These are phyloP conservation scores for Myzus persicae DNA, from an alignment of 1,140 invertebrate species.

Conservation along the genomic window DNA sequence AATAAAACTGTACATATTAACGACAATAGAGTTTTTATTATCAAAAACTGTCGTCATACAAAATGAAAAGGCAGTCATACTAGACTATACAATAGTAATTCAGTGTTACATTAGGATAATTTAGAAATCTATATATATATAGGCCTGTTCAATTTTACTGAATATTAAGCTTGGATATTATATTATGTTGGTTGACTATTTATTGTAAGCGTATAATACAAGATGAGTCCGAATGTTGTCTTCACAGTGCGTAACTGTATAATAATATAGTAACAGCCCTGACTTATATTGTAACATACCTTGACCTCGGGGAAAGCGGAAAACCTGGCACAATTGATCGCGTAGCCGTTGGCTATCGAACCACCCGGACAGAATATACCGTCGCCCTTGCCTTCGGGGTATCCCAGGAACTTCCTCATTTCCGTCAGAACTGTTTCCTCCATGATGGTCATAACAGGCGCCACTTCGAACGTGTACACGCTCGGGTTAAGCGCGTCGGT, in stretches of 20 bases:
- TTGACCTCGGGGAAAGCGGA: conserved; percentile 80
- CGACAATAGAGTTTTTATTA: not conserved
- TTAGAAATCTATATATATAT: not conserved
- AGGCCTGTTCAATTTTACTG: not conserved
- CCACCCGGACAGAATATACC: conserved; percentile 96
- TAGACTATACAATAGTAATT: not conserved
- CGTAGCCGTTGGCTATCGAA: conserved; percentile 94
- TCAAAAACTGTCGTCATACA: not conserved
- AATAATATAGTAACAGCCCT: not conserved
- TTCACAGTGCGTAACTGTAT: not conserved
- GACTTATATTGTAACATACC: conserved; percentile 65
- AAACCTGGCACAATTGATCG: conserved; percentile 87
- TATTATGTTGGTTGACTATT: too few species aligned
- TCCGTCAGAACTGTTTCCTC: conserved; percentile 80
- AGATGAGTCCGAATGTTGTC: not conserved
- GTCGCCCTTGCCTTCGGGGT: conserved; percentile 75
- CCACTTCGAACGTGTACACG: conserved; percentile 91
- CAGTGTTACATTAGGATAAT: not conserved
- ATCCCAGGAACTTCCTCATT: conserved; percentile 89
- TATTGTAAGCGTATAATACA: not conserved
- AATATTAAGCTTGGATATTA: not conserved
- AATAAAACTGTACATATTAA: not conserved
- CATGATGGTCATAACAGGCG: conserved; percentile 87
- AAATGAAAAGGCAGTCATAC: not conserved
- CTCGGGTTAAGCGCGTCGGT: conserved; percentile 86